Evolutionary conservation across 2,888 invertebrate species (phyloP).

Genomic region (Sycophila texana): DNA sequence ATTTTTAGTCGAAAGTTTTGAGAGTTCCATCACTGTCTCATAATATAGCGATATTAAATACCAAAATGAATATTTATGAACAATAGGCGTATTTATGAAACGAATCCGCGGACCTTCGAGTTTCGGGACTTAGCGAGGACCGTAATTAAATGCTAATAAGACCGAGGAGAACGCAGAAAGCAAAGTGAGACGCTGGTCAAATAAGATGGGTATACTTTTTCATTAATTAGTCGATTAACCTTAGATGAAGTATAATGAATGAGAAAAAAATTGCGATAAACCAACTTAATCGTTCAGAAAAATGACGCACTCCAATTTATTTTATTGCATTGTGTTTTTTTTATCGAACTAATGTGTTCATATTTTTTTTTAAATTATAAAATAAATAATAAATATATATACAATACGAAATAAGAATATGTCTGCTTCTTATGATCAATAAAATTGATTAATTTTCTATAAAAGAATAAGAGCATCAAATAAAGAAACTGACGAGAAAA

Average conservation of each 20-base stretch:
- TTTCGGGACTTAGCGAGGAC: conserved; percentile 47
- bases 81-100: conserved; percentile 71
- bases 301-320: too few relatives aligned
- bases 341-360: too few relatives aligned
- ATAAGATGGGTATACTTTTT: conserved; percentile 9
- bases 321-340: too few relatives aligned
- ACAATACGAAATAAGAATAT: too few relatives aligned
- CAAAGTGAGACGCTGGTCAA: conserved; percentile 28
- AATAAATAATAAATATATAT: too few relatives aligned
- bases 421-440: too few relatives aligned
- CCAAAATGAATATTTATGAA: conserved; percentile 72
- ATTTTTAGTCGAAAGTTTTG: conserved; percentile 35
- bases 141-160: conserved; percentile 71
- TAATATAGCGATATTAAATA: conserved; percentile 65
- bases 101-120: conserved; percentile 57
- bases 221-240: conserved; percentile 14
- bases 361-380: too few relatives aligned
- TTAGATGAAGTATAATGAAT: too few relatives aligned
- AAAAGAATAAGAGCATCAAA: background rate
- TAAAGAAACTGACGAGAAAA: background rate
- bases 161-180: conserved; percentile 19
- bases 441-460: too few relatives aligned
- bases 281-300: too few relatives aligned
- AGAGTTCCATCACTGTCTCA: background rate
- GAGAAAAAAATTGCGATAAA: too few relatives aligned